phyloP scores from a whole-genome alignment of 2,888 invertebrate genomes.

The Scelioninae gen. 2 region DNA sequence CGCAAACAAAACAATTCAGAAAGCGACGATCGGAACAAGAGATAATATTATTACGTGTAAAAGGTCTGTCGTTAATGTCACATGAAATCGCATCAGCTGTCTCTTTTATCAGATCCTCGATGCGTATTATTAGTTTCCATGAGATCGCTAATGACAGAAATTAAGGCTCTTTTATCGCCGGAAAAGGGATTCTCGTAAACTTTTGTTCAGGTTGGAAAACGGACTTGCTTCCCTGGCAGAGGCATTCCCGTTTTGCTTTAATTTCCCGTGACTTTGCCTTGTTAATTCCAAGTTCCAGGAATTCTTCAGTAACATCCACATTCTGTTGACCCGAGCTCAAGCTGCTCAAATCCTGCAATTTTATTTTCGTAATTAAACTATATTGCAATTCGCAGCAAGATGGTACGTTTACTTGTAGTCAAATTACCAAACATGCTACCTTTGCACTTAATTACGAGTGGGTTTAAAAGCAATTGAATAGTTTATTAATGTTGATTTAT shows the following conservation, averaged over 20 bases:
- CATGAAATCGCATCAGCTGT: slow-evolving; percentile 5
- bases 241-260: slow-evolving; percentile 1
- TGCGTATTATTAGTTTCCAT: slow-evolving; percentile 13
- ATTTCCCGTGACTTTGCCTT: slow-evolving; percentile 10
- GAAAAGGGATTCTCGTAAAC: background rate
- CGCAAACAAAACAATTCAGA: slow-evolving; percentile 7
- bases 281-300: slow-evolving; percentile 12
- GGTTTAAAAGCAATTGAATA: too few species aligned
- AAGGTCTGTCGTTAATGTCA: slow-evolving; percentile 2
- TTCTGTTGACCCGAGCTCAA: slow-evolving; percentile 8
- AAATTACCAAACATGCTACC: background rate
- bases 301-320: slow-evolving; percentile 17
- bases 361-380: slow-evolving; percentile 8
- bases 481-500: too few species aligned
- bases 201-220: slow-evolving; percentile 6
- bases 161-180: slow-evolving; percentile 15
- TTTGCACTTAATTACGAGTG: background rate
- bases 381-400: background rate
- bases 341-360: background rate
- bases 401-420: background rate
- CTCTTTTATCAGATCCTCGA: slow-evolving; percentile 10
- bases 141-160: slow-evolving; percentile 14
- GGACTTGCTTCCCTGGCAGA: background rate
- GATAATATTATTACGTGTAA: slow-evolving; percentile 12
- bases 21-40: slow-evolving; percentile 17